These are phyloP conservation scores for Pseudopipra pipra DNA, from an alignment of 2,113 vertebrate species.

Conservation along the genomic window DNA sequence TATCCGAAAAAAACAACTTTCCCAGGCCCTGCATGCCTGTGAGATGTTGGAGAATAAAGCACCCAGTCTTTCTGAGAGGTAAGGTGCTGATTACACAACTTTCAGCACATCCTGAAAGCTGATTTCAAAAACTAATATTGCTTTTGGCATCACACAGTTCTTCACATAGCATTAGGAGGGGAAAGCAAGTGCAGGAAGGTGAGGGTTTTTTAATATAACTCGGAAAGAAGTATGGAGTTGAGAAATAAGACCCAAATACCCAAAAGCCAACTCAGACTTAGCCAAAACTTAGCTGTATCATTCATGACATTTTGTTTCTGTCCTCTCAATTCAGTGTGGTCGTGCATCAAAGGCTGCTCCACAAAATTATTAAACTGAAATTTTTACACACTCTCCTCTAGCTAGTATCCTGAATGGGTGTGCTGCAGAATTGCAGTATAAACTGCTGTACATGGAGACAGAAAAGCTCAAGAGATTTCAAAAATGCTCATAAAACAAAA, in stretches of 20 bases:
- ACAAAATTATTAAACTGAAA: not conserved
- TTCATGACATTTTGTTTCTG: not conserved
- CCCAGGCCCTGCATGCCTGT: not conserved
- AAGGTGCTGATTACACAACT: conserved; percentile 44
- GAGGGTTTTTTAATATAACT: not conserved
- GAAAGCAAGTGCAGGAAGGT: conserved; percentile 14
- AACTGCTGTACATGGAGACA: not conserved
- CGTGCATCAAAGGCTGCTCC: not conserved
- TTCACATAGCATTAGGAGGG: conserved; percentile 25
- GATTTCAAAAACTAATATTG: conserved; percentile 62
- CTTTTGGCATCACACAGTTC: conserved; percentile 12
- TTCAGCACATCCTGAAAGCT: conserved; percentile 60
- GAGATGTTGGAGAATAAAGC: conserved; percentile 13
- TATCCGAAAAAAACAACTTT: not conserved
- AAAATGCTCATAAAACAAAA: not conserved
- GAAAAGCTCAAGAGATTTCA: not conserved
- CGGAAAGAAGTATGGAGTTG: not conserved
- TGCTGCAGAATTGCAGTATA: not conserved
- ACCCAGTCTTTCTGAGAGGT: conserved; percentile 30
- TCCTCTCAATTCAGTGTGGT: not conserved
- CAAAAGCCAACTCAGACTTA: not conserved
- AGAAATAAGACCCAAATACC: not conserved
- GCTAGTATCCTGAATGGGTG: not conserved
- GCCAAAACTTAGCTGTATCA: not conserved
- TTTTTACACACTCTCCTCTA: not conserved